Base-by-base conservation (phyloP, 2,888 invertebrate genomes). In the Pachydiplax longipennis region DNA sequence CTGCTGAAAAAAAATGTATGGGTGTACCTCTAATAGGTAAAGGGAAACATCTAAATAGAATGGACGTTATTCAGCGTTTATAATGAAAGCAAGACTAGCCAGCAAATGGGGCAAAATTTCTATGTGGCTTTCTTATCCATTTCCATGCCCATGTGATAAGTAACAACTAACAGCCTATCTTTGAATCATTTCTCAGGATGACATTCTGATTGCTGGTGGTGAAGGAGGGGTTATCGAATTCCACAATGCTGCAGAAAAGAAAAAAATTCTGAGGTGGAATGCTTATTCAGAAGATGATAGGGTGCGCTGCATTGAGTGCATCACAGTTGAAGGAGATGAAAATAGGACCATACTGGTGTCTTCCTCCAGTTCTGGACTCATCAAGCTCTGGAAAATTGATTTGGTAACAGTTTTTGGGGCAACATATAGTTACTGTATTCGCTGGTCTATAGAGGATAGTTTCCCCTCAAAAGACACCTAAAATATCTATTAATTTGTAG, bases 291-390 rank as follows among this genome's bases (percentile, higher is more conserved):
- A 97, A 91, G 95, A 95, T 90, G 94, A 95, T 83, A 95, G 98
- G 93, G 95, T 98, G 0, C 97, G 97, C 93, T 95, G 96, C 92
- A 94, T 97, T 91, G 94, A 94, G 91, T 95, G 94, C 92, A 94
- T 95, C 91, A 91, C 91, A 48, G 91, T 93, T 35, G 92, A 90
- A n/a, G 91, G 91, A 80, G 95, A 95, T 90, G 93, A 95, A 65
- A 82, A 25, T 31, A 73, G 15, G 90, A 95, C 95, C 92, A 93
- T 97, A 40, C 58, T 87, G 87, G 96, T 96, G 90, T 96, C 97
- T 58, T 96, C 96, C 31, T 97, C 97, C 10, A 98, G 98, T 94
- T 95, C 96, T 91, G 98, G 98, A 0, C 96, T 96, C 93, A 94
- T 98, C 83, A 97, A 97, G 94, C 94, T 97, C 0, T 98, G 97